Percentiles rank a stretch among this genome's conserved stretches.
Conservation (phyloP, 2,113 vertebrate species). For the Heliornis fulica region DNA sequence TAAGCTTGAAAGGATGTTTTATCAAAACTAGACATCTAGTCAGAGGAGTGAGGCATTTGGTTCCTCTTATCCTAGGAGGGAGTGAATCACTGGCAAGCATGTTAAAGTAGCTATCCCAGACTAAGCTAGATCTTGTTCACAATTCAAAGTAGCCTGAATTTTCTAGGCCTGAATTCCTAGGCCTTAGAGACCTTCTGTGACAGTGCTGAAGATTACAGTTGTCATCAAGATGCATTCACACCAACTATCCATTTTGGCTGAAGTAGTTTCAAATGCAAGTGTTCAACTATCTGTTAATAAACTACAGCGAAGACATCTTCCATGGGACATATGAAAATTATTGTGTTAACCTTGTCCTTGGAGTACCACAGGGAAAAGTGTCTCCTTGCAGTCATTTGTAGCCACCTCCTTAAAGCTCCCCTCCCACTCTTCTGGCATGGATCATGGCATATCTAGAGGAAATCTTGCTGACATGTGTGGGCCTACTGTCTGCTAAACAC, state of each 20-base stretch:
- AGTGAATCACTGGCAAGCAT: neutral
- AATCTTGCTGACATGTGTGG: slow-evolving; percentile 52
- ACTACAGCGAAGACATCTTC: neutral
- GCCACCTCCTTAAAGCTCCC: neutral
- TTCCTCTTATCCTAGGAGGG: neutral
- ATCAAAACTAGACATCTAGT: neutral
- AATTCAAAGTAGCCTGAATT: neutral
- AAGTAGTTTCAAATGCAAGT: neutral
- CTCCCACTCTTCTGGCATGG: slow-evolving; percentile 24
- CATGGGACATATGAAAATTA: neutral
- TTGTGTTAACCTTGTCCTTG: neutral
- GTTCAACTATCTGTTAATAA: neutral
- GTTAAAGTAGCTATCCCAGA: neutral
- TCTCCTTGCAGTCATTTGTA: neutral
- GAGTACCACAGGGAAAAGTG: neutral
- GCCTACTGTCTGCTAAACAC: slow-evolving; percentile 63
- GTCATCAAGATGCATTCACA: neutral
- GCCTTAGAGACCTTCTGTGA: neutral
- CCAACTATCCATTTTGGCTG: neutral
- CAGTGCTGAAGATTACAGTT: neutral
- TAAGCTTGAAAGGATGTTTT: neutral
- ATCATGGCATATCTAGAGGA: slow-evolving; percentile 10
- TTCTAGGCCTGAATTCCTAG: neutral
- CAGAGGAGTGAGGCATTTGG: neutral
- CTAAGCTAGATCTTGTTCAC: neutral